These are phyloP conservation scores for Vesta saturnalis DNA, from an alignment of 2,888 invertebrate genomes.

Conservation along the genomic window DNA sequence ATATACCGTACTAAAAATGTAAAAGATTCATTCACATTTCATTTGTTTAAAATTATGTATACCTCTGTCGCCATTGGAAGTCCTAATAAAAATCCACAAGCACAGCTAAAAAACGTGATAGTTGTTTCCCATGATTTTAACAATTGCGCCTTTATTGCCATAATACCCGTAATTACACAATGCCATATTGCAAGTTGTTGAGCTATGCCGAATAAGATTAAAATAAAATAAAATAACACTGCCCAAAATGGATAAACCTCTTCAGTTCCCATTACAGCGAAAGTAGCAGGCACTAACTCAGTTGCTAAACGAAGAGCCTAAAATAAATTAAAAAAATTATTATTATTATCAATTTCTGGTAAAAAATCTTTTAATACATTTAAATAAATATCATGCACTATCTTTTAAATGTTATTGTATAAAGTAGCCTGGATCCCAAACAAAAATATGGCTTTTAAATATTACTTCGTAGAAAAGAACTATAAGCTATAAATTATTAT, in stretches of 20 bases:
- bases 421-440: no score
- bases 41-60: slow-evolving; percentile 42
- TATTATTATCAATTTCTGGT: background rate
- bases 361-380: background rate
- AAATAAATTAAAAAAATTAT: slow-evolving; percentile 32
- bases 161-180: slow-evolving; percentile 85
- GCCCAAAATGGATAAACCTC: slow-evolving; percentile 89
- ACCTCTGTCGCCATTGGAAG: slow-evolving; percentile 89
- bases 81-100: slow-evolving; percentile 83
- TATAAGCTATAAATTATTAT: no score
- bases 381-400: no score
- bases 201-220: slow-evolving; percentile 87
- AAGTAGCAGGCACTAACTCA: slow-evolving; percentile 89
- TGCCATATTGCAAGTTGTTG: slow-evolving; percentile 93
- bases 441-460: no score
- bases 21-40: slow-evolving; percentile 6
- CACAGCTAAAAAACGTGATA: slow-evolving; percentile 85
- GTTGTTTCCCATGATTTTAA: slow-evolving; percentile 83
- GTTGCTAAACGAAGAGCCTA: slow-evolving; percentile 81
- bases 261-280: slow-evolving; percentile 79
- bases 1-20: slow-evolving; percentile 74
- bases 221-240: slow-evolving; percentile 83
- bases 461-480: no score
- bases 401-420: no score
- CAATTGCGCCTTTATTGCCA: slow-evolving; percentile 78